Base-by-base conservation (phyloP, 2,113 vertebrate species). In the Onychostruthus taczanowskii region DNA sequence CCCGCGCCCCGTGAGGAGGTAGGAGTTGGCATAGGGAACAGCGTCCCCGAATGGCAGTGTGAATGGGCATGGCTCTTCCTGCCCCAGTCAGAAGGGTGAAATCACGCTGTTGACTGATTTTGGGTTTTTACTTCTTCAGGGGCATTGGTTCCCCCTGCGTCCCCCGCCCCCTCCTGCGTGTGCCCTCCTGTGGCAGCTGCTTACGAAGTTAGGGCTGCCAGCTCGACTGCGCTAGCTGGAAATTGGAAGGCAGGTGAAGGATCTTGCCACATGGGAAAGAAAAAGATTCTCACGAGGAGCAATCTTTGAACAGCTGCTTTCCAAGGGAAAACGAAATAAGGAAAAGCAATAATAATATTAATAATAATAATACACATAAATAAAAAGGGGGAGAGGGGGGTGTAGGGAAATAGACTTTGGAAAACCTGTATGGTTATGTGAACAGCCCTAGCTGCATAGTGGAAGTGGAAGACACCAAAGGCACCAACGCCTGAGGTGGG, bases 251-350 rank as follows among this genome's bases (percentile, higher is more conserved):
- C 59, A 62, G 10, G 6, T 62, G 49, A 55, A 53, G 19, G 59
- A 26, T 41, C 31, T 74, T 62, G 74, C 35, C 52, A 13, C 37
- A 63, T 33, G 67, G 89, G 68, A 85, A 80, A 92, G 19, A 43
- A 5, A 69, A 68, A 62, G 39, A 67, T 37, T 75, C 61, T 30
- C 82, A 21, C 39, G 61, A 62, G 74, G 24, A 89, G 11, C 53
- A 61, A 31, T 35, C 49, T 76, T 53, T 72, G 31, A 87, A 56
- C 81, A 91, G n/a, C 66, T 91, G 70, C 13, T 75, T 87, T 93
- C 37, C 46, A 31, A 44, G 21, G 27, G 64, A 67, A 84, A 73
- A 73, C 22, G 3, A 56, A 21, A 16, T 4, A 10, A 13, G 5
- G 0, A 4, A 20, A 28, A 46, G 13, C 6, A 50, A 46, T 11